Evolutionary conservation across 35 echinoderm and acorn worm species (phyloP), one percentile per base, ranked within the genome.

Genomic region (Amphiura filiformis): DNA sequence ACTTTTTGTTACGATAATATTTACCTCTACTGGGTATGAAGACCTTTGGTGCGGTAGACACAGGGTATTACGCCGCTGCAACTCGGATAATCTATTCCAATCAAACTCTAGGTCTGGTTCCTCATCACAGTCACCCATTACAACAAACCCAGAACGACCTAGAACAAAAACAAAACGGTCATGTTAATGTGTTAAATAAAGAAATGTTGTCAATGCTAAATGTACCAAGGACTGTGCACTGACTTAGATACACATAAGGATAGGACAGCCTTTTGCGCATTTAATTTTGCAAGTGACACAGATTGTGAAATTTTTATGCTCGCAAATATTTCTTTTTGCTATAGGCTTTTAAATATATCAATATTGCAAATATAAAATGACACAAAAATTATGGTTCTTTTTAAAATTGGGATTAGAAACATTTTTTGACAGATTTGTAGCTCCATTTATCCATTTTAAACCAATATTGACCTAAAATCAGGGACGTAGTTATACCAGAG

Each of bases 11-110:
- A 64, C 17, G 28, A 80, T 65, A 1, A 76, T 88, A 76, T 94
- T 92, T 36, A 89, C 94, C 56, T 94, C 96, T 31, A 94, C 92
- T 1, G 96, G 90, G 87, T 99, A 99, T 23, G 96, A 94, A 0
- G 96, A 92, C 77, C 84, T 82, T 36, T 95, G 75, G 61, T 99
- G 93, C 17, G 93, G 92, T 23, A 39, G 86, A 77, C 96, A 99
- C 26, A 99, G 90, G 35, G 96, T 99, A 80, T 99, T 99, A 36
- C 96, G 80, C 4, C 96, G 89, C 75, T 99, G 90, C 14, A 99
- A 81, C 52, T 99, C 96, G 17, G 90, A 65, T n/a, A 94, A 36
- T 0, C 96, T 64, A 65, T 94, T 86, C 47, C 88, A 88, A 84
- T 89, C 90, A 70, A 76, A 81, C 0, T 90, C 32, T 37, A 78